Conservation (phyloP, 2,113 vertebrate genomes). For the Cololabis saira region DNA sequence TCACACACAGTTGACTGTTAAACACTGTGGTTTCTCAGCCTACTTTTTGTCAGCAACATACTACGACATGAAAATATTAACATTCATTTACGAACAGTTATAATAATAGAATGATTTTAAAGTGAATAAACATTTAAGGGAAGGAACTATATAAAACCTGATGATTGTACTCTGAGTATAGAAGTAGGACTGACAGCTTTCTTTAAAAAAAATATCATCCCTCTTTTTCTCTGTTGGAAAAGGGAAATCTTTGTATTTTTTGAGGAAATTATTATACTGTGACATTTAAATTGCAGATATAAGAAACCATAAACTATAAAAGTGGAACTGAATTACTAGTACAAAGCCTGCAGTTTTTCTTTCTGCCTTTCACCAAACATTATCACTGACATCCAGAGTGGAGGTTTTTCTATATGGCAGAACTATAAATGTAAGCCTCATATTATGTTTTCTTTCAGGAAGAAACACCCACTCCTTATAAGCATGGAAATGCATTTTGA, state of each 20-base stretch:
- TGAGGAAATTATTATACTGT: background rate
- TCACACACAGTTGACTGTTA: conserved; percentile 40
- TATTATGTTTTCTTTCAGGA: conserved; percentile 18
- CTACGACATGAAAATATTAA: background rate
- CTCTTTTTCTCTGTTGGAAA: too few relatives aligned
- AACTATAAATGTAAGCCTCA: conserved; percentile 2
- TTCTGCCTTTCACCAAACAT: conserved; percentile 1
- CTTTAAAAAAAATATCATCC: too few relatives aligned
- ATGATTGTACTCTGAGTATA: too few relatives aligned
- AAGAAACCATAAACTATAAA: background rate
- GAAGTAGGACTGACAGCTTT: too few relatives aligned
- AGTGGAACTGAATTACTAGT: background rate
- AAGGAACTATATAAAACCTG: too few relatives aligned
- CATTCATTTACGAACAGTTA: too few relatives aligned
- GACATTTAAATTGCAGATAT: background rate
- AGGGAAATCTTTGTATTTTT: too few relatives aligned
- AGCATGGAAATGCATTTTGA: conserved; percentile 3
- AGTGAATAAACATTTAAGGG: too few relatives aligned
- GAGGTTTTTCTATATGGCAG: conserved; percentile 4
- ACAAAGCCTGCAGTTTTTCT: background rate
- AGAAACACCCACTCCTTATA: conserved; percentile 9
- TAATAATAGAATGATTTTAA: too few relatives aligned
- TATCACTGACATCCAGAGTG: background rate
- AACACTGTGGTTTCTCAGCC: conserved; percentile 2
- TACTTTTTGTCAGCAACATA: conserved; percentile 1